Evolutionary conservation across 2,888 invertebrate genomes (phyloP).

Genomic region (Psococerastis gibbosa): DNA sequence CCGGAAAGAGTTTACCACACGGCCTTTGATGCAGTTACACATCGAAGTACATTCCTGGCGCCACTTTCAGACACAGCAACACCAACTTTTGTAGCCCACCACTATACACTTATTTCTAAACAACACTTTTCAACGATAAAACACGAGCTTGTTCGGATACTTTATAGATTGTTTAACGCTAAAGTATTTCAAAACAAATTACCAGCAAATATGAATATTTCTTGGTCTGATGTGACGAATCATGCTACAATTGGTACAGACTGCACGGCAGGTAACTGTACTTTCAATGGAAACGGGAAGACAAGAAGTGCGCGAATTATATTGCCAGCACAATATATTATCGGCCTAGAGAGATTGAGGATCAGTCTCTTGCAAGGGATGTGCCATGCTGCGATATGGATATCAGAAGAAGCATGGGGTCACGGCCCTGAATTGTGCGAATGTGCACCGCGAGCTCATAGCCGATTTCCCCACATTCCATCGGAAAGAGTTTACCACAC

Average conservation of each 20-base stretch:
- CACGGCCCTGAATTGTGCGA: slow-evolving; percentile 72
- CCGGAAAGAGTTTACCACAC: slow-evolving; percentile 66
- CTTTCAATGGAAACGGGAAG: slow-evolving; percentile 23
- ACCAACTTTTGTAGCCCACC: slow-evolving; percentile 30
- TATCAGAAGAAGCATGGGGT: slow-evolving; percentile 57
- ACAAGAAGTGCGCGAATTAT: slow-evolving; percentile 47
- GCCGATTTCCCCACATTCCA: slow-evolving; percentile 58
- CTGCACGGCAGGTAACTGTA: slow-evolving; percentile 60
- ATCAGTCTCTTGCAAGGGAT: slow-evolving; percentile 88
- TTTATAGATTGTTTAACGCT: slow-evolving; percentile 56
- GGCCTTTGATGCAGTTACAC: too few relatives aligned
- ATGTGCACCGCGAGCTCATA: slow-evolving; percentile 56
- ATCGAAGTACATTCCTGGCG: too few relatives aligned
- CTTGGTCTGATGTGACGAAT: too few relatives aligned
- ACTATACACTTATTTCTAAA: slow-evolving; percentile 46
- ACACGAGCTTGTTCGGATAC: slow-evolving; percentile 40
- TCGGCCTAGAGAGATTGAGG: slow-evolving; percentile 58
- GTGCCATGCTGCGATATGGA: slow-evolving; percentile 88
- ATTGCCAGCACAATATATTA: slow-evolving; percentile 66
- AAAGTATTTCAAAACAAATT: slow-evolving; percentile 50
- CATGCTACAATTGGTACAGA: slow-evolving; percentile 53
- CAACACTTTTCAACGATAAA: slow-evolving; percentile 44
- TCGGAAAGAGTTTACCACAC: slow-evolving; percentile 66
- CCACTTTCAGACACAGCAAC: too few relatives aligned
- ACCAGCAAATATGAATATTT: slow-evolving; percentile 42